A percentile compares a stretch with the other conserved stretches of the same genome.
Conservation (phyloP, 2,113 vertebrate genomes). For the Phalacrocorax aristotelis region DNA sequence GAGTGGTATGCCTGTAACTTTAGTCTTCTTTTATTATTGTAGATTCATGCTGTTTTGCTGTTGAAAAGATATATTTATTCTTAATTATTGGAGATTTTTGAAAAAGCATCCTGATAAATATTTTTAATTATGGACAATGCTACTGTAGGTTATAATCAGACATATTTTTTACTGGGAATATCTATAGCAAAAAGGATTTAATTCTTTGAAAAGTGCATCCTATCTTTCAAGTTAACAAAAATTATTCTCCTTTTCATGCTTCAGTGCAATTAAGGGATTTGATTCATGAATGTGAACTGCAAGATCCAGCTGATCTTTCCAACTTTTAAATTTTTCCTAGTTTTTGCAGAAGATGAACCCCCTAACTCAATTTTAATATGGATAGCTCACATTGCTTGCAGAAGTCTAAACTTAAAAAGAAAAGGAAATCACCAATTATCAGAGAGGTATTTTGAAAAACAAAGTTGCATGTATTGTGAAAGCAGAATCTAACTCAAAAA, state of each 20-base stretch:
- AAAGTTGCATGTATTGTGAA: neutral
- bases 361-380: neutral
- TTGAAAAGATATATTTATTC: neutral
- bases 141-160: neutral
- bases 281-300: neutral
- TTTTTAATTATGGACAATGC: neutral
- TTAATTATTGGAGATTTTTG: neutral
- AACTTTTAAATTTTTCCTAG: neutral
- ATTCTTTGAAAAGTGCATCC: neutral
- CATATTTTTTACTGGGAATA: neutral
- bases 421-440: neutral
- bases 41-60: neutral
- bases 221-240: neutral
- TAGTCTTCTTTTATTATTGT: neutral
- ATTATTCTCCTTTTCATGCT: neutral
- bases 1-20: neutral
- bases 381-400: neutral
- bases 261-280: neutral
- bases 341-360: neutral
- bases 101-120: neutral
- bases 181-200: neutral
- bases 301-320: neutral
- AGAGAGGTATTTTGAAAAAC: neutral
- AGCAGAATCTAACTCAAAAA: neutral
- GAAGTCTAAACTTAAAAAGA: neutral